Conservation (phyloP, 2,888 invertebrate genomes). For the Drosophila nigricruria region DNA sequence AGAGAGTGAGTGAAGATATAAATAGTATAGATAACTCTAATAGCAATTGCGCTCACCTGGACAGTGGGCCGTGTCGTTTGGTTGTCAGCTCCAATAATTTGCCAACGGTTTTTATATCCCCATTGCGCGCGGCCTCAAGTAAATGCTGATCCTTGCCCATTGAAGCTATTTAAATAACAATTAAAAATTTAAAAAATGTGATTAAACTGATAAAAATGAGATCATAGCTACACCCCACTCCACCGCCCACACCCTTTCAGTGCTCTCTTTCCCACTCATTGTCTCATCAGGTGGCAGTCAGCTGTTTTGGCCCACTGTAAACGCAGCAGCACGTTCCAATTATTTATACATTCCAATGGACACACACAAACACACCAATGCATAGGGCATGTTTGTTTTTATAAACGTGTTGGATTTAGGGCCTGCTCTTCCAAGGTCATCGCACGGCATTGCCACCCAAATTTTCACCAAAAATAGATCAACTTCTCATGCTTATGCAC, state of each 20-base stretch:
- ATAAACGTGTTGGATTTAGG: constrained; percentile 58
- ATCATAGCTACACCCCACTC: constrained; percentile 55
- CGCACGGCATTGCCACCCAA: constrained; percentile 64
- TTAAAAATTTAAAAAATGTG: constrained; percentile 1
- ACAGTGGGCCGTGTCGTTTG: constrained; percentile 96
- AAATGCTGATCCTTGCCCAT: constrained; percentile 99
- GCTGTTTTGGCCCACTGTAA: constrained; percentile 58
- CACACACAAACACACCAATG: constrained; percentile 1
- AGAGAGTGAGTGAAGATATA: not conserved
- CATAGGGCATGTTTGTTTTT: constrained; percentile 54
- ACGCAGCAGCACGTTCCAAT: constrained; percentile 35
- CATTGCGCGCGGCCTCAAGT: constrained; percentile 96
- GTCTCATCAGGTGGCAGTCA: constrained; percentile 66
- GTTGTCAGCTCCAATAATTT: constrained; percentile 94
- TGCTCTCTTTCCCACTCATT: constrained; percentile 10
- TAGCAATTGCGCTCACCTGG: constrained; percentile 88
- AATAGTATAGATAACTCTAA: not conserved
- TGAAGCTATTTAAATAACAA: constrained; percentile 19
- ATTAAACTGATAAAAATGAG: constrained; percentile 47
- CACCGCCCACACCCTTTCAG: constrained; percentile 43
- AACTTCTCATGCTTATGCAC: constrained; percentile 23
- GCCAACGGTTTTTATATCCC: constrained; percentile 94
- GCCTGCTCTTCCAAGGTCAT: constrained; percentile 73
- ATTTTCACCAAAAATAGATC: constrained; percentile 33
- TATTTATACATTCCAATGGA: constrained; percentile 45